Base-by-base conservation (phyloP, 2,888 invertebrate genomes). In the Acholoe squamosa region DNA sequence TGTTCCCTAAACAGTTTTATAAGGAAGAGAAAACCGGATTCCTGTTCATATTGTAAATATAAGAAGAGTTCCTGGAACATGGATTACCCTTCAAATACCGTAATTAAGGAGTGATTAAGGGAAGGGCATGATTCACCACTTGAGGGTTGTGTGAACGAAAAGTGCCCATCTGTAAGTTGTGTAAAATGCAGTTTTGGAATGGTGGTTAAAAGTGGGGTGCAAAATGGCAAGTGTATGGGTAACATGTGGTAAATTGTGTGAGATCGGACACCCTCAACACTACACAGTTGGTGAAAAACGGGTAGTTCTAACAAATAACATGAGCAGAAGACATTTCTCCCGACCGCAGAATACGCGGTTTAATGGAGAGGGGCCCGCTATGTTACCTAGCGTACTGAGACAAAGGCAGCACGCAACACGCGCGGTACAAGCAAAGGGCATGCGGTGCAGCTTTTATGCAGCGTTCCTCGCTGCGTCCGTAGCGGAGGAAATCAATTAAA, bases 361-460 rank as follows among this genome's bases (percentile, higher is more conserved):
- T 80, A 80, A 80, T 80, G 80, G 80, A 33, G 43, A 34, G 33
- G 22, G 43, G 34, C 80, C 10, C 80, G 80, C 43, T 43, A 43
- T 43, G 43, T 34, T 33, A 16, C n/a, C 19, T 43, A n/a, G 80
- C 80, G 43, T 22, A 43, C 80, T 80, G 80, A 80, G 80, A 80
- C 80, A 80, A 80, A 80, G 80, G n/a, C 80, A 14, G 80, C 34
- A 34, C 80, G 43, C 80, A 80, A 80, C 34, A 43, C 80, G 43
- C 80, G 34, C 34, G 43, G 80, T 80, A 80, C 80, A 43, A 43
- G 80, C 43, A 80, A 80, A 80, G 80, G 80, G 80, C 80, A 80
- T 34, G 22, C 80, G 80, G 80, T 80, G 80, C 80, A 80, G 80
- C 80, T 34, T 80, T n/a, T 19, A 43, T 80, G 80, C 80, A 80